Percentiles rank a stretch among this genome's conserved stretches.
Conservation (phyloP, 1,140 invertebrate genomes). For the Phymastichus coffea region DNA sequence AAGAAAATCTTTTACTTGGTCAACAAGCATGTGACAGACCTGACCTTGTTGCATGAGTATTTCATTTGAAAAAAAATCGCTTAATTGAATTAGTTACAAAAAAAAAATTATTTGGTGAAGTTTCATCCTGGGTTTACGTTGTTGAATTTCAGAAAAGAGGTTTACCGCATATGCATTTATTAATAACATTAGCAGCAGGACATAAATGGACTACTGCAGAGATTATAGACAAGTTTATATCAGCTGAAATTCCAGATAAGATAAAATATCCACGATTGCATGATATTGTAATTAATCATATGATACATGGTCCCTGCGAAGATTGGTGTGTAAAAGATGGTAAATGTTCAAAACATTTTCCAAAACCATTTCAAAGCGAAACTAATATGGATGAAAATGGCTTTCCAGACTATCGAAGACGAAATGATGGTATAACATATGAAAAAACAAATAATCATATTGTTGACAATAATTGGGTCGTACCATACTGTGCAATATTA, state of each 20-base stretch:
- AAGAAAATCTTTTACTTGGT: constrained; percentile 35
- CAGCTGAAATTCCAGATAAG: constrained; percentile 2
- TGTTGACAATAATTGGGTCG: too few relatives aligned
- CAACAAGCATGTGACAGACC: constrained; percentile 39
- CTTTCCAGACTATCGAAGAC: too few relatives aligned
- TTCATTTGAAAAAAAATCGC: constrained; percentile 24
- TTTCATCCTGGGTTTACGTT: constrained; percentile 41
- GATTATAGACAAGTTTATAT: too few relatives aligned
- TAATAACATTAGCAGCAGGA: constrained; percentile 40
- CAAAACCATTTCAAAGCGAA: constrained; percentile 35
- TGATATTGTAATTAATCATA: constrained; percentile 32
- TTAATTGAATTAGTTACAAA: constrained; percentile 18
- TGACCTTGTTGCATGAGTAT: constrained; percentile 20
- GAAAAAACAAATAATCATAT: too few relatives aligned
- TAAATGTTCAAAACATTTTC: constrained; percentile 49
- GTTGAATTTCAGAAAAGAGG: constrained; percentile 48
- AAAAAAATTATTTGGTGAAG: constrained; percentile 24
- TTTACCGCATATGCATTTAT: constrained; percentile 53
- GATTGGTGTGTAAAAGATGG: constrained; percentile 41
- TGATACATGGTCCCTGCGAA: constrained; percentile 41
- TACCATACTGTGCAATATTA: too few relatives aligned
- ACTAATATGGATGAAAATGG: too few relatives aligned
- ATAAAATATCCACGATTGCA: not conserved
- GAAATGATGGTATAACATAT: too few relatives aligned
- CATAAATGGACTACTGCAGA: constrained; percentile 39